These are phyloP conservation scores for Philopedon plagiatum DNA, from an alignment of 2,888 invertebrate genomes.

Conservation along the genomic window DNA sequence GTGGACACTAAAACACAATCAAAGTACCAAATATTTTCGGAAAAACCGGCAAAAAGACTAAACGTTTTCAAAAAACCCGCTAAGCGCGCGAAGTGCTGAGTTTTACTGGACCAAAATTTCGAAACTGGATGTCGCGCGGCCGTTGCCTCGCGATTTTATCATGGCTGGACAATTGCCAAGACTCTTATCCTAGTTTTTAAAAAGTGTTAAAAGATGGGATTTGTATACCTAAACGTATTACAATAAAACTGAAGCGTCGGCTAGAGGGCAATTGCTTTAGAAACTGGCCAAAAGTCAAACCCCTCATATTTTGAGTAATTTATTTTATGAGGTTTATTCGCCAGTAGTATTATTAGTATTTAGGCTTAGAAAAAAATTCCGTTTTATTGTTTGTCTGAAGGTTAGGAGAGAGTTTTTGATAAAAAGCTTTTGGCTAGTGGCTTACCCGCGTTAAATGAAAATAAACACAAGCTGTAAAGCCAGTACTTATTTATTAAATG, in stretches of 20 bases:
- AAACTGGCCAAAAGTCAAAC: slow-evolving; percentile 1
- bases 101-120: slow-evolving; percentile 38
- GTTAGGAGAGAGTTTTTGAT: too few species aligned
- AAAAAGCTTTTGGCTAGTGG: too few species aligned
- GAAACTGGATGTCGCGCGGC: slow-evolving; percentile 39
- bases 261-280: not conserved
- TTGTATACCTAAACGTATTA: slow-evolving; percentile 18
- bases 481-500: too few species aligned
- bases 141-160: slow-evolving; percentile 48
- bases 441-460: too few species aligned
- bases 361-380: too few species aligned
- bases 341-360: too few species aligned
- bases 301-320: not conserved
- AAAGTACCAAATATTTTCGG: not conserved
- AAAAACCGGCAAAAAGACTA: slow-evolving; percentile 20
- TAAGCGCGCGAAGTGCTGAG: slow-evolving; percentile 19
- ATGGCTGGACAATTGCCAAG: slow-evolving; percentile 39
- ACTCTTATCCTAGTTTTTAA: slow-evolving; percentile 46
- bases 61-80: slow-evolving; percentile 25
- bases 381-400: too few species aligned
- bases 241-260: slow-evolving; percentile 14
- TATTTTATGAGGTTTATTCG: too few species aligned
- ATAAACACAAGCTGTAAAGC: too few species aligned
- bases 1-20: not conserved
- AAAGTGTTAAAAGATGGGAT: slow-evolving; percentile 39